Evolutionary conservation across 2,113 vertebrate genomes (phyloP), one percentile per base, ranked within the genome.

Genomic region (Amphiprion ocellaris): DNA sequence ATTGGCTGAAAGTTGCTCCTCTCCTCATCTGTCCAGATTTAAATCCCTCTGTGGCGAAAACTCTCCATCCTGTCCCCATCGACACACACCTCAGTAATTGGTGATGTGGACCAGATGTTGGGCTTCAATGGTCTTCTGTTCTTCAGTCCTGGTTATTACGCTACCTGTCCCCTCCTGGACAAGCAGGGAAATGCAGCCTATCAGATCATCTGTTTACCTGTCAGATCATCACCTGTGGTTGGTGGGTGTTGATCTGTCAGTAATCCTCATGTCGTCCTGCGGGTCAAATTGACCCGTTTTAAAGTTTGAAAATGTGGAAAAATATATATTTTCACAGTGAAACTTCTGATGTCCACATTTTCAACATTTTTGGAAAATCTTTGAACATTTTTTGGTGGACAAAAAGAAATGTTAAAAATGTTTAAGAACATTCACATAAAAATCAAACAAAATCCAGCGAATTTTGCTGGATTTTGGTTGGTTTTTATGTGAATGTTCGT

Each of bases 61-160:
- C 77, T 70, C 79, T 86, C 71, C 77, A 55, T 89, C 77, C 83
- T 78, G 55, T 68, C 52, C 56, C 56, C 65, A 53, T 91, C 65
- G 55, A 68, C 55, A 11, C 79, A 89, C 90, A 90, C 81, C 89
- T 90, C 75, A 53, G 79, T 91, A 88, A 92, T 90, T 89, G 82
- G 52, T 87, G 86, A 90, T 90, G 71, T 83, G 86, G 86, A 88
- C 90, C 90, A 93, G 72, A 87, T 93, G 90, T 87, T 69, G 44
- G 47, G 16, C 28, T 73, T 92, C 84, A 90, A 88, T 83, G 77
- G 81, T 26, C 85, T 71, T 82, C 77, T 86, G 88, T 90, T 92
- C 80, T 56, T 78, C 68, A 69, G 73, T 46, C 77, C 70, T 67
- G 74, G 50, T 75, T 81, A 33, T 80, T 66, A 54, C 69, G 47